A percentile compares a stretch with the other conserved stretches of the same genome.
These are phyloP conservation scores for Cylas formicarius DNA, from an alignment of 1,140 invertebrate species.

Conservation along the genomic window DNA sequence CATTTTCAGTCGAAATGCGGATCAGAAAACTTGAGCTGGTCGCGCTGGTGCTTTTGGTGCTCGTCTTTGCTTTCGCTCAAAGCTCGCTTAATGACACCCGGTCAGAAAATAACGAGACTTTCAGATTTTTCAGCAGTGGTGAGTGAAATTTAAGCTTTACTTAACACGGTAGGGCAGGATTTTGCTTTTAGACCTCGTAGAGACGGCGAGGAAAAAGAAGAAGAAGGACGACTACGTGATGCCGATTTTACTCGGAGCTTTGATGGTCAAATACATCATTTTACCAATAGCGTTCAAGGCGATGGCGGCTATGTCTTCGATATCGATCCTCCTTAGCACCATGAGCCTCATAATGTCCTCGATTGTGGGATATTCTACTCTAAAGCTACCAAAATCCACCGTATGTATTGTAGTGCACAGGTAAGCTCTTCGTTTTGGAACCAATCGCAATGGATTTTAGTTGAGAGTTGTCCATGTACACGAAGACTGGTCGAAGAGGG, in stretches of 20 bases:
- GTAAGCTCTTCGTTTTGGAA: too few relatives aligned
- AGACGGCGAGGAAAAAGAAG: conserved; percentile 21
- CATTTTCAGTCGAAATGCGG: too few relatives aligned
- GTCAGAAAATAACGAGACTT: too few relatives aligned
- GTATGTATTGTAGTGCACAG: too few relatives aligned
- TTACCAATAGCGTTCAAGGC: conserved; percentile 32
- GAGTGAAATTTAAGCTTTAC: neutral
- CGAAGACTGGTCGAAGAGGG: conserved; percentile 8
- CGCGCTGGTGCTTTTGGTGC: too few relatives aligned
- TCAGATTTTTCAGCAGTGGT: too few relatives aligned
- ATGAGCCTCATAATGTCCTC: conserved; percentile 31
- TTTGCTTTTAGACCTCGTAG: conserved; percentile 10
- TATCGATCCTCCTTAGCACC: conserved; percentile 30
- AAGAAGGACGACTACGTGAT: conserved; percentile 23
- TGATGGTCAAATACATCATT: conserved; percentile 34
- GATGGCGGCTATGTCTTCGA: conserved; percentile 33
- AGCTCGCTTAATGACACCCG: too few relatives aligned
- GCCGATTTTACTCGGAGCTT: conserved; percentile 21
- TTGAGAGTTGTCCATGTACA: conserved; percentile 10
- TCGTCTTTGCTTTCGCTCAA: too few relatives aligned
- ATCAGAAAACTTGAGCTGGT: too few relatives aligned
- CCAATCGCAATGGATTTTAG: too few relatives aligned
- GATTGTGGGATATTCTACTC: conserved; percentile 33
- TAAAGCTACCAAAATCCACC: too few relatives aligned
- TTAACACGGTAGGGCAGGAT: neutral